A percentile compares a stretch with the other conserved stretches of the same genome.
These are phyloP conservation scores for Hipparchia sbordonii DNA, from an alignment of 2,888 invertebrate species.

Conservation along the genomic window DNA sequence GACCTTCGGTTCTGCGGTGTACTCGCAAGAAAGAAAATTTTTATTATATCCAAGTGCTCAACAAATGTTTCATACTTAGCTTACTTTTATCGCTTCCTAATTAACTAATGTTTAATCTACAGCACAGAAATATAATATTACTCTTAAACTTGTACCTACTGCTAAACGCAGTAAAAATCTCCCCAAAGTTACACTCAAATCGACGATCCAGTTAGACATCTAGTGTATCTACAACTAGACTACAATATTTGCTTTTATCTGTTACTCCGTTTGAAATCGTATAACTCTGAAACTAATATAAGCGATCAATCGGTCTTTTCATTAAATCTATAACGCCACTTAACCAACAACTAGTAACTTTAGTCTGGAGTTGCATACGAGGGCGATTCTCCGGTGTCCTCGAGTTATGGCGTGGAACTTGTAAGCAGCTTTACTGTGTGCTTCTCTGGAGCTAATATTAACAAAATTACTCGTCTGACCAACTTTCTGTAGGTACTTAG, in stretches of 20 bases:
- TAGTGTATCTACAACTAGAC: slow-evolving; percentile 19
- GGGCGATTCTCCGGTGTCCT: slow-evolving; percentile 54
- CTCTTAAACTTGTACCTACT: slow-evolving; percentile 6
- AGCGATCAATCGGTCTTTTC: slow-evolving; percentile 61
- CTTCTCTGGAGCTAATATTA: slow-evolving; percentile 61
- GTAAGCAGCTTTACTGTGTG: slow-evolving; percentile 73
- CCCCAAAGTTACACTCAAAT: slow-evolving; percentile 26
- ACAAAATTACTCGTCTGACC: slow-evolving; percentile 70
- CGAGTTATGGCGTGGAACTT: slow-evolving; percentile 68
- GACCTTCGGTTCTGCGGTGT: not conserved
- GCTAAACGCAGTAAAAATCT: slow-evolving; percentile 22
- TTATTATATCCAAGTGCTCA: too few species aligned
- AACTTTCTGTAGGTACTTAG: slow-evolving; percentile 57
- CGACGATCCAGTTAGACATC: slow-evolving; percentile 30
- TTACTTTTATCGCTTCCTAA: too few species aligned
- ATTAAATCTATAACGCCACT: slow-evolving; percentile 66
- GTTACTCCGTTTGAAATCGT: slow-evolving; percentile 36
- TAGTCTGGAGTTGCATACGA: slow-evolving; percentile 51
- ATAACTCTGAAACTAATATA: slow-evolving; percentile 43
- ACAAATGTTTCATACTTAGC: too few species aligned
- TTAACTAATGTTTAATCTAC: too few species aligned
- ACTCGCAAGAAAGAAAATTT: too few species aligned
- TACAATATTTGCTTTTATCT: slow-evolving; percentile 36
- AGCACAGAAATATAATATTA: too few species aligned
- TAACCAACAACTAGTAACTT: slow-evolving; percentile 51